These are phyloP conservation scores for Numenius phaeopus DNA, from an alignment of 2,797 vertebrate species.

Conservation along the genomic window DNA sequence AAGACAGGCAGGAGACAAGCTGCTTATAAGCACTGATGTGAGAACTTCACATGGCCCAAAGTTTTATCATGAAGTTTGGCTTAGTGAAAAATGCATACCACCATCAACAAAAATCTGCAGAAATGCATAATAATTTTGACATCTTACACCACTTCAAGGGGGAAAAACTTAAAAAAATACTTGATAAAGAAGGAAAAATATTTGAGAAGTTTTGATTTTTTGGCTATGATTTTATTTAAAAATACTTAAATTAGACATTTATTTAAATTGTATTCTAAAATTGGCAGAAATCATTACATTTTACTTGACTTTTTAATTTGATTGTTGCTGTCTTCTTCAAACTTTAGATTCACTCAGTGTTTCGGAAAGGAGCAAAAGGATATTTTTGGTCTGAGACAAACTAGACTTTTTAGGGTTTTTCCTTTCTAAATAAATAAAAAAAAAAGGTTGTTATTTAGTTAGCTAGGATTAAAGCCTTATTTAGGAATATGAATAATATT, in stretches of 20 bases:
- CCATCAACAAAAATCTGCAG: not conserved
- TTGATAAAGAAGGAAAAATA: not conserved
- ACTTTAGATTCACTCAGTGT: not conserved
- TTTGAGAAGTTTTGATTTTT: fast-evolving
- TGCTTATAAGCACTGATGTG: fast-evolving
- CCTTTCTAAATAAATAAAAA: not conserved
- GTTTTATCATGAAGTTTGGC: not conserved
- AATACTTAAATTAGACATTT: not conserved
- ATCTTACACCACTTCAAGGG: not conserved
- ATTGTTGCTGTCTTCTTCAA: not conserved
- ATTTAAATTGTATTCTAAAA: not conserved
- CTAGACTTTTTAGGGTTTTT: fast-evolving
- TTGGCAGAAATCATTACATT: not conserved
- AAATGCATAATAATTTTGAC: not conserved
- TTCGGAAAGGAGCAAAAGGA: not conserved
- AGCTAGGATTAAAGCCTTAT: fast-evolving
- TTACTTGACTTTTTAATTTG: not conserved
- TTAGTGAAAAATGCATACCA: not conserved
- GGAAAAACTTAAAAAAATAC: not conserved
- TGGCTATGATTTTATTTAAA: not conserved
- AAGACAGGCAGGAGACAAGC: not conserved
- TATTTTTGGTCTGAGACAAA: not conserved
- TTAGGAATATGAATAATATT: not conserved
- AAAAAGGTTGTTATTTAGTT: not conserved
- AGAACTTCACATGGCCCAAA: not conserved